A percentile compares a stretch with the other conserved stretches of the same genome.
phyloP scores from a whole-genome alignment of 2,888 invertebrate genomes.

The Andrena chrysosceles region DNA sequence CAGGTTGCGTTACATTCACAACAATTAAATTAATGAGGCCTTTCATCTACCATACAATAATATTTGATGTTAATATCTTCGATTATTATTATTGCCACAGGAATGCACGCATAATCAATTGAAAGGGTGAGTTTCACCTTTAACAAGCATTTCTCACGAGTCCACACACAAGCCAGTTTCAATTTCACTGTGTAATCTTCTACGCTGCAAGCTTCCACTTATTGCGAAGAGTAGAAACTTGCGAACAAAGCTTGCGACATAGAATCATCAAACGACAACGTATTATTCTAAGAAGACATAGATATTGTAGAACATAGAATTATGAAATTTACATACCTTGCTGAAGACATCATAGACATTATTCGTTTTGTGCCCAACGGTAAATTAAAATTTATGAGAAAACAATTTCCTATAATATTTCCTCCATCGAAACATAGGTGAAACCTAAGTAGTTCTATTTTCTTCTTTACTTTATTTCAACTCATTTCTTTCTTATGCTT shows the following conservation, averaged over 20 bases:
- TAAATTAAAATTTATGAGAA: background rate
- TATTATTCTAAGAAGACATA: constrained; percentile 13
- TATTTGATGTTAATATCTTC: background rate
- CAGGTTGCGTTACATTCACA: too few species aligned
- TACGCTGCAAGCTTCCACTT: constrained; percentile 7
- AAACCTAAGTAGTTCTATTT: background rate
- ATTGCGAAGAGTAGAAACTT: constrained; percentile 33
- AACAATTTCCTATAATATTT: background rate
- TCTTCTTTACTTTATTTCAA: background rate
- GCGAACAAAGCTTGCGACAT: constrained; percentile 29
- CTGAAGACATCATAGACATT: constrained; percentile 14
- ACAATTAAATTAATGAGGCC: too few species aligned
- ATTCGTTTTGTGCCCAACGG: constrained; percentile 14
- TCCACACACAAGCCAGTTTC: constrained; percentile 39
- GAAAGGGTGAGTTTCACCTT: background rate
- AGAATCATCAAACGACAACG: constrained; percentile 26
- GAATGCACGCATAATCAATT: constrained; percentile 5
- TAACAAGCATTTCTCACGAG: constrained; percentile 12
- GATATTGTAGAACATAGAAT: constrained; percentile 15
- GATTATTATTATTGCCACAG: background rate
- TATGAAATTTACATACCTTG: constrained; percentile 30
- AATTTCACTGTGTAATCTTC: constrained; percentile 48
- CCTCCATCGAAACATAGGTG: background rate
- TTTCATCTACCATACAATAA: background rate
- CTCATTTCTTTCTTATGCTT: background rate